Percentiles rank a stretch among this genome's conserved stretches.
phyloP scores from a whole-genome alignment of 2,888 invertebrate species.

The Crossocerus cetratus region DNA sequence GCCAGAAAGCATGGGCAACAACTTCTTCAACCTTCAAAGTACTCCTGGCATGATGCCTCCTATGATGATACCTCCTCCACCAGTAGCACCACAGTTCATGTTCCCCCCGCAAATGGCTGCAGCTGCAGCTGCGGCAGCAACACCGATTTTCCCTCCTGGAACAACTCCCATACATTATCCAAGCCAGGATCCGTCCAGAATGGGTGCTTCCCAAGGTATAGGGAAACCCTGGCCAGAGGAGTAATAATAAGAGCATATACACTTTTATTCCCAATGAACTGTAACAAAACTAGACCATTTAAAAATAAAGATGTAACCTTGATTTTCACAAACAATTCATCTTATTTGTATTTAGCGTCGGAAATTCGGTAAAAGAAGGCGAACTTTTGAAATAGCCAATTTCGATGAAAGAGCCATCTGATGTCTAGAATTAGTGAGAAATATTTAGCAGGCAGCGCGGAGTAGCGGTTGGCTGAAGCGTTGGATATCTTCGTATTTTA shows the following conservation, averaged over 20 bases:
- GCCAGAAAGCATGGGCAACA: constrained; percentile 82
- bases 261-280: constrained; percentile 20
- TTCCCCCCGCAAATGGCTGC: constrained; percentile 76
- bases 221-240: constrained; percentile 76
- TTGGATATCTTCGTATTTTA: constrained; percentile 36
- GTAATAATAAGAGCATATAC: constrained; percentile 38
- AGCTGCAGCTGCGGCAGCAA: constrained; percentile 76
- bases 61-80: constrained; percentile 77
- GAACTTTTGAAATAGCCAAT: neutral
- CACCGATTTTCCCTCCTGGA: constrained; percentile 78
- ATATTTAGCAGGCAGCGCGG: constrained; percentile 43
- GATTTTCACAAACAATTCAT: constrained; percentile 22
- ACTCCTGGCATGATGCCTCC: constrained; percentile 72
- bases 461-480: constrained; percentile 42
- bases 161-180: constrained; percentile 91
- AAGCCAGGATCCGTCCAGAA: constrained; percentile 96
- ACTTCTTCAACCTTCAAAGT: constrained; percentile 83
- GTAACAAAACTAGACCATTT: constrained; percentile 11
- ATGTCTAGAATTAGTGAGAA: constrained; percentile 43
- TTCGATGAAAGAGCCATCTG: constrained; percentile 60
- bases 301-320: constrained; percentile 36
- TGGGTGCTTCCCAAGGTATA: constrained; percentile 83
- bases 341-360: neutral
- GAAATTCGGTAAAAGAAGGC: neutral
- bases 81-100: constrained; percentile 77